phyloP scores from a whole-genome alignment of 2,797 vertebrate species.

The Rhinatrema bivittatum region DNA sequence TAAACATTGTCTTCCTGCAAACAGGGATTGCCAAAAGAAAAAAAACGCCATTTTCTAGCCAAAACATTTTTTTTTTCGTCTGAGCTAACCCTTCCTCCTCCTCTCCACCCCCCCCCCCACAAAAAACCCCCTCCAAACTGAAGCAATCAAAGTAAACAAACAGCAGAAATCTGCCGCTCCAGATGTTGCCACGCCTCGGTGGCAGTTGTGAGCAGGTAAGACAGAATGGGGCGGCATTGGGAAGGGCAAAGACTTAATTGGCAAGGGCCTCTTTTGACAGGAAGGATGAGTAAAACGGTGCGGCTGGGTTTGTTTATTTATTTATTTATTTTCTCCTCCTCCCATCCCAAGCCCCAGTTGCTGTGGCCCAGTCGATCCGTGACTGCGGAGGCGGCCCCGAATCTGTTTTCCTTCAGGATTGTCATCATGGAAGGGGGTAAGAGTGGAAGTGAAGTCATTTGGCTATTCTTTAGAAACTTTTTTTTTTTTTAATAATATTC shows the following conservation, averaged over 20 bases:
- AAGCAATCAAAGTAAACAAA: no score
- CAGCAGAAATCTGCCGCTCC: slow-evolving; percentile 6
- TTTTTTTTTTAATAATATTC: no score
- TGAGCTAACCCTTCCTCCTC: no score
- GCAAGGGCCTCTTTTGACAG: slow-evolving; percentile 53
- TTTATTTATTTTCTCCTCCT: no score
- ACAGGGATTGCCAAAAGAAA: slow-evolving; percentile 8
- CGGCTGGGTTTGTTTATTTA: no score
- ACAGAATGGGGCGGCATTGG: slow-evolving; percentile 31
- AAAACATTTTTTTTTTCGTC: no score
- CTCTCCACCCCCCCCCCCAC: neutral
- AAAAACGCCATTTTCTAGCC: no score
- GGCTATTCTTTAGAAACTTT: slow-evolving; percentile 55
- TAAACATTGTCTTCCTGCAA: slow-evolving; percentile 1
- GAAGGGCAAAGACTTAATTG: slow-evolving; percentile 53
- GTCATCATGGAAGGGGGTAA: slow-evolving; percentile 48
- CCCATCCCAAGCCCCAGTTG: no score
- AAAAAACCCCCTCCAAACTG: no score
- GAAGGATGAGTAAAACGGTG: slow-evolving; percentile 43
- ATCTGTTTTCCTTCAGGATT: slow-evolving; percentile 55
- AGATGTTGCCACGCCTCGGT: slow-evolving; percentile 24
- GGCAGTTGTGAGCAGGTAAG: slow-evolving; percentile 37
- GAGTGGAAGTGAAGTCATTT: slow-evolving; percentile 51
- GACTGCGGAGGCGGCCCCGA: slow-evolving; percentile 38
- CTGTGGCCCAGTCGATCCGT: slow-evolving; percentile 43